phyloP scores from a whole-genome alignment of 64 coral and sea anemone genomes.

The Stichodactyla mertensii region DNA sequence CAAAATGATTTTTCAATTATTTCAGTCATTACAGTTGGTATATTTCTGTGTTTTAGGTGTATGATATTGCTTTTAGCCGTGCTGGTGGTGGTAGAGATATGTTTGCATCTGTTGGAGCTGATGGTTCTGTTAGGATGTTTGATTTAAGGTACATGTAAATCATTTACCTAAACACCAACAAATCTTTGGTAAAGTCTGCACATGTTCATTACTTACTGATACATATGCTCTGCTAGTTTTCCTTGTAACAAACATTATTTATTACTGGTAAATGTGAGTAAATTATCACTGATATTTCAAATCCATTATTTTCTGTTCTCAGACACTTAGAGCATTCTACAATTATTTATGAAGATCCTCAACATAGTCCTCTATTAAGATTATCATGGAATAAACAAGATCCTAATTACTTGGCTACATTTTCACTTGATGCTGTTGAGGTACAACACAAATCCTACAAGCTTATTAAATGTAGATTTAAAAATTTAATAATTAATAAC shows the following conservation, averaged over 20 bases:
- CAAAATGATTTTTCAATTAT: too few relatives aligned
- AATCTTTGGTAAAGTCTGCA: too few relatives aligned
- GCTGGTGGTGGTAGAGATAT: constrained; percentile 96
- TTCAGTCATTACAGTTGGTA: not conserved
- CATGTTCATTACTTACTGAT: too few relatives aligned
- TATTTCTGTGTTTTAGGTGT: constrained; percentile 43
- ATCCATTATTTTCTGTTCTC: not conserved
- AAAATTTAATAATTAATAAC: too few relatives aligned
- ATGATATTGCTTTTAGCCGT: constrained; percentile 99
- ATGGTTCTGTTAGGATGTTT: constrained; percentile 99
- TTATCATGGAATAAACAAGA: constrained; percentile 99
- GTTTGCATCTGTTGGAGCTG: constrained; percentile 99
- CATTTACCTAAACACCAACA: not conserved
- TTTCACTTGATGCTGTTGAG: constrained; percentile 95
- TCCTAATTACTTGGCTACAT: constrained; percentile 95
- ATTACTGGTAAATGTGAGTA: too few relatives aligned
- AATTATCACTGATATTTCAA: not conserved
- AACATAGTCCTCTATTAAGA: constrained; percentile 84
- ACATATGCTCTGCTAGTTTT: too few relatives aligned
- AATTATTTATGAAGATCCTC: constrained; percentile 99
- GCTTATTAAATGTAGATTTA: too few relatives aligned
- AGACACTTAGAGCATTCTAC: constrained; percentile 98
- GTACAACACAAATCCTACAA: constrained; percentile 3
- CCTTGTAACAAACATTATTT: too few relatives aligned
- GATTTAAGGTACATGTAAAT: constrained; percentile 66